Percentiles rank a stretch among this genome's conserved stretches.
Conservation (phyloP, 2,888 invertebrate genomes). For the Colostygia pectinataria region DNA sequence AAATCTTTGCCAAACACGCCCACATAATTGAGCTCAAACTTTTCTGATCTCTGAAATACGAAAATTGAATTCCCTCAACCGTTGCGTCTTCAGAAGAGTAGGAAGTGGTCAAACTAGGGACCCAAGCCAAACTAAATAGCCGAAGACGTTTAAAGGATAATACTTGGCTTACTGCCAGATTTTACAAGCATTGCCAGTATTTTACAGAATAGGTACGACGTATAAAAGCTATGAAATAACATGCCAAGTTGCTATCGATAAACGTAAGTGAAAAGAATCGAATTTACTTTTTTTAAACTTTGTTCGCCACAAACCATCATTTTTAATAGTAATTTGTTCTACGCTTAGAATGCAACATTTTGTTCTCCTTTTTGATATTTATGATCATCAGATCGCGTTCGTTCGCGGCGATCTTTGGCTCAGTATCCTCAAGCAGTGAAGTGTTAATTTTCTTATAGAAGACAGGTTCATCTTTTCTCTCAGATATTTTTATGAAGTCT, state of each 20-base stretch:
- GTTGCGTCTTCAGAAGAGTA: constrained; percentile 11
- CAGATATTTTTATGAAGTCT: constrained; percentile 33
- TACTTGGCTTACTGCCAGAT: constrained; percentile 34
- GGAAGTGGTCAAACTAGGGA: constrained; percentile 33
- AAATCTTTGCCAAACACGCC: not conserved
- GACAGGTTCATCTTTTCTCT: constrained; percentile 37
- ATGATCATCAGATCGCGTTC: constrained; percentile 4
- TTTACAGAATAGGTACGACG: constrained; percentile 21
- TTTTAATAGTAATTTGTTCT: too few relatives aligned
- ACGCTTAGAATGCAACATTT: too few relatives aligned
- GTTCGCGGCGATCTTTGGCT: constrained; percentile 29
- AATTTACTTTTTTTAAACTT: too few relatives aligned
- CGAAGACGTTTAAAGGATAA: constrained; percentile 39
- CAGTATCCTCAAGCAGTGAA: constrained; percentile 31
- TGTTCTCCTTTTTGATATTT: not conserved
- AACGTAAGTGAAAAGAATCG: too few relatives aligned
- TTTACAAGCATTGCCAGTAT: constrained; percentile 24
- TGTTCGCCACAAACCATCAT: too few relatives aligned
- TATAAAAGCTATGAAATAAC: constrained; percentile 11
- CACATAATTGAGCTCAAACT: not conserved
- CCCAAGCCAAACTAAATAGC: constrained; percentile 38
- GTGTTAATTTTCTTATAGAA: constrained; percentile 34
- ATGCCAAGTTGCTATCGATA: constrained; percentile 14
- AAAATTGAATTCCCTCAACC: constrained; percentile 21
- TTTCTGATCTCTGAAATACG: constrained; percentile 12